Conservation (phyloP, 2,113 vertebrate genomes). For the Archilochus colubris region DNA sequence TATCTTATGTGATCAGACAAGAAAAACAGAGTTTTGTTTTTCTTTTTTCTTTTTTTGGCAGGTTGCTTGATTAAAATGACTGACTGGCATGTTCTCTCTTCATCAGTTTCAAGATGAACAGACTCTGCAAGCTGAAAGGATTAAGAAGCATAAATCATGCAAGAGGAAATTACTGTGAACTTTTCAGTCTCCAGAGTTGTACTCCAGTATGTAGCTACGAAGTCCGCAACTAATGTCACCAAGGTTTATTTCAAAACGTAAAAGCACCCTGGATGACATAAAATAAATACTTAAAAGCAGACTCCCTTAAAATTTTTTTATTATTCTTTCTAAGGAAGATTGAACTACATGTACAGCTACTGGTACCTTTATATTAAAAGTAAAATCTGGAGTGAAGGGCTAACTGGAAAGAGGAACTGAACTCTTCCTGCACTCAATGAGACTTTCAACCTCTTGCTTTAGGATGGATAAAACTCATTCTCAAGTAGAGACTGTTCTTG, state of each 20-base stretch:
- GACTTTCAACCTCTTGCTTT: not conserved
- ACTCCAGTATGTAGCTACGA: not conserved
- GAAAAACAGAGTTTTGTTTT: not conserved
- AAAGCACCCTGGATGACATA: not conserved
- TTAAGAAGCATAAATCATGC: not conserved
- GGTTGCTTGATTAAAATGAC: slow-evolving; percentile 38
- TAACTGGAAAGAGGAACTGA: not conserved
- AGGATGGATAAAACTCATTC: not conserved
- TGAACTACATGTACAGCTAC: not conserved
- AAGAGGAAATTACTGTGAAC: not conserved
- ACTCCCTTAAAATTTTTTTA: not conserved
- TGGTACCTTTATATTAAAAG: not conserved
- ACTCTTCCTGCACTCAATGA: not conserved
- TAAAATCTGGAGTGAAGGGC: not conserved
- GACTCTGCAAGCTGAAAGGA: not conserved
- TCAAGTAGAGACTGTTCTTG: not conserved
- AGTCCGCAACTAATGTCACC: not conserved
- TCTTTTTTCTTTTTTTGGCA: not conserved
- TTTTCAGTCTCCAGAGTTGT: not conserved
- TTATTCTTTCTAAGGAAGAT: not conserved
- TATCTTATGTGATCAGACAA: not conserved
- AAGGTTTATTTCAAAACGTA: not conserved
- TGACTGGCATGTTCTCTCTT: not conserved
- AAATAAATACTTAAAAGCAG: not conserved
- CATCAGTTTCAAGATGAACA: not conserved